A percentile compares a stretch with the other conserved stretches of the same genome.
phyloP scores from a whole-genome alignment of 2,888 invertebrate species.

The Pantelozetes paolii region DNA sequence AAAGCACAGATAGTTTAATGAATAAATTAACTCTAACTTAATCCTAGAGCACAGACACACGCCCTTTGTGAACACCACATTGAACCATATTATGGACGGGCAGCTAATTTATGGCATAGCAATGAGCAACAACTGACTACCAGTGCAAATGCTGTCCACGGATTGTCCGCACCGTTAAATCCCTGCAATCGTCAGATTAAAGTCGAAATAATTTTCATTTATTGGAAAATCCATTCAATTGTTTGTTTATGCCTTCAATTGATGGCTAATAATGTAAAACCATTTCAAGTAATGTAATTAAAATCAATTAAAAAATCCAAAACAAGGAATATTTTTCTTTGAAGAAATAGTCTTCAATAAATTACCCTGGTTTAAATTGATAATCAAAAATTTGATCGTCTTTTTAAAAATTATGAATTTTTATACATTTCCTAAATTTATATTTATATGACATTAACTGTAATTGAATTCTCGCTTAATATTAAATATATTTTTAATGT shows the following conservation, averaged over 20 bases:
- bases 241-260: not conserved
- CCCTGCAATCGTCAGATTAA: slow-evolving; percentile 13
- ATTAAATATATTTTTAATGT: too few relatives aligned
- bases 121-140: slow-evolving; percentile 36
- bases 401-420: too few relatives aligned
- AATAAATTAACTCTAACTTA: slow-evolving; percentile 34
- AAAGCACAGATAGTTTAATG: slow-evolving; percentile 31
- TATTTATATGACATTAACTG: too few relatives aligned
- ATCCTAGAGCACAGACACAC: slow-evolving; percentile 34
- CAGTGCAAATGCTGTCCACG: slow-evolving; percentile 5
- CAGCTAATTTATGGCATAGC: slow-evolving; percentile 37
- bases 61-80: slow-evolving; percentile 35
- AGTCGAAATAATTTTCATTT: slow-evolving; percentile 20
- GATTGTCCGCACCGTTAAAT: slow-evolving; percentile 2
- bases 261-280: not conserved
- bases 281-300: not conserved
- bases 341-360: too few relatives aligned
- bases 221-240: slow-evolving; percentile 4
- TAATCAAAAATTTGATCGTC: too few relatives aligned
- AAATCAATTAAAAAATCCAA: too few relatives aligned
- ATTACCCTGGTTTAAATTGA: too few relatives aligned
- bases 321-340: too few relatives aligned
- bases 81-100: slow-evolving; percentile 10
- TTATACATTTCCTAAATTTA: too few relatives aligned
- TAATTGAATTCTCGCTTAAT: too few relatives aligned